Percentiles rank a stretch among this genome's conserved stretches.
These are phyloP conservation scores for Aphelenchoides besseyi DNA, from an alignment of 1,140 invertebrate species.

Conservation along the genomic window DNA sequence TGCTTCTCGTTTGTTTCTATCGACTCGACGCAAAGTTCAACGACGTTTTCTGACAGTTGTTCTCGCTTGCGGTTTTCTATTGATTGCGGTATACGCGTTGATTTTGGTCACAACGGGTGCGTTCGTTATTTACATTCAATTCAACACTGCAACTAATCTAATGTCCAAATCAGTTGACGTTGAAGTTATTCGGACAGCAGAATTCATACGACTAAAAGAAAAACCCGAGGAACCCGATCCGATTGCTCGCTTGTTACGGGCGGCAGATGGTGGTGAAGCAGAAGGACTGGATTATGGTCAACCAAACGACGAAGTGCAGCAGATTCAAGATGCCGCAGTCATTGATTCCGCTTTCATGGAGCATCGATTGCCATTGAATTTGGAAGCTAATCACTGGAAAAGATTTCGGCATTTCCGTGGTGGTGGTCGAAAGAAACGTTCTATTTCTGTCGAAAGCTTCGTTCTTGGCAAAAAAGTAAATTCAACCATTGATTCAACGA, in stretches of 20 bases:
- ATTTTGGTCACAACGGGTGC: slow-evolving; percentile 1
- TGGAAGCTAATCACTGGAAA: not conserved
- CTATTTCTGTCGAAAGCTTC: not conserved
- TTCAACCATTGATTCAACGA: too few relatives aligned
- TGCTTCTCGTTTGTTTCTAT: not conserved
- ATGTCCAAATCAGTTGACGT: not conserved
- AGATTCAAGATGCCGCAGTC: not conserved
- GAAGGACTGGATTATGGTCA: not conserved
- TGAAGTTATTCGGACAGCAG: not conserved
- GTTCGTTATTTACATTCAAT: slow-evolving; percentile 15
- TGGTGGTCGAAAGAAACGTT: not conserved
- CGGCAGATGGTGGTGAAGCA: not conserved
- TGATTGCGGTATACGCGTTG: slow-evolving; percentile 12
- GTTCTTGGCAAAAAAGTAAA: not conserved
- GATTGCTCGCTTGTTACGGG: slow-evolving; percentile 6
- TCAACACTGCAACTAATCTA: not conserved
- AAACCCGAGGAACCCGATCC: not conserved
- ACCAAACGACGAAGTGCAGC: not conserved
- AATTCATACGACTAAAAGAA: not conserved
- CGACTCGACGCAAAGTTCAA: not conserved
- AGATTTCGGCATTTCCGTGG: not conserved
- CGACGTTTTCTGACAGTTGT: not conserved
- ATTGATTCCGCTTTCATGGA: not conserved
- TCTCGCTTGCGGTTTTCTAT: slow-evolving; percentile 6
- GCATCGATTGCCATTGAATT: not conserved